These are phyloP conservation scores for Zaprionus africanus DNA, from an alignment of 1,140 invertebrate genomes.

Conservation along the genomic window DNA sequence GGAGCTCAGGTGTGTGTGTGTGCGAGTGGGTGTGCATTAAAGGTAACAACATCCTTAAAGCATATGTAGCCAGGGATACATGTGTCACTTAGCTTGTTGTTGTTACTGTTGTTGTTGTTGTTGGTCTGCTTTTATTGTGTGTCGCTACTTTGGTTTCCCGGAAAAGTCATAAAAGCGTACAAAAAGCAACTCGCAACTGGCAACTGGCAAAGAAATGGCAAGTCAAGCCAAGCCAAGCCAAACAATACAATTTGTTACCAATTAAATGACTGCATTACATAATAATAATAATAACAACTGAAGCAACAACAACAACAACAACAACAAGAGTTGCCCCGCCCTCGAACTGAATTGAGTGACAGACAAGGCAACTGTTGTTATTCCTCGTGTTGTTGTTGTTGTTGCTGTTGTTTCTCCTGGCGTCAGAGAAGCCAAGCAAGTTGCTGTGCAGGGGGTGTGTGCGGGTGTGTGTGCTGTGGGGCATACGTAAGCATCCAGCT, in stretches of 20 bases:
- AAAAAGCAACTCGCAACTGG: constrained; percentile 53
- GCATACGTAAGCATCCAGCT: constrained; percentile 64
- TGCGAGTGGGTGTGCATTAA: constrained; percentile 45
- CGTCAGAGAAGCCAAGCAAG: constrained; percentile 69
- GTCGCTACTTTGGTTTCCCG: constrained; percentile 58
- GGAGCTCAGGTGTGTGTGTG: background rate
- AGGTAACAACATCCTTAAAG: constrained; percentile 47
- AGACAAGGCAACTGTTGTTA: constrained; percentile 39
- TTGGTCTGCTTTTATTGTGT: constrained; percentile 28
- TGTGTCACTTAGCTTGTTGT: constrained; percentile 27
- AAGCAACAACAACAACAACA: constrained; percentile 30
- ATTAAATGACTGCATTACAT: constrained; percentile 82
- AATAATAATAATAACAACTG: constrained; percentile 69
- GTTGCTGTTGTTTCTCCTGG: constrained; percentile 39
- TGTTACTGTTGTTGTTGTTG: constrained; percentile 8
- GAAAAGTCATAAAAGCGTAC: constrained; percentile 76
- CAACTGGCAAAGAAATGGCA: constrained; percentile 48
- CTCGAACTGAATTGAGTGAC: constrained; percentile 42
- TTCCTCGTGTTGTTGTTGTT: constrained; percentile 13
- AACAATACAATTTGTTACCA: constrained; percentile 82
- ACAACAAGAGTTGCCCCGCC: constrained; percentile 24
- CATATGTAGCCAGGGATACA: constrained; percentile 29
- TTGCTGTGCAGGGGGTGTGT: constrained; percentile 31
- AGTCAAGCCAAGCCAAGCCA: constrained; percentile 63
- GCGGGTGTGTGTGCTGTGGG: constrained; percentile 30